These are phyloP conservation scores for Temnothorax rugatulus DNA, from an alignment of 2,888 invertebrate species.

Conservation along the genomic window DNA sequence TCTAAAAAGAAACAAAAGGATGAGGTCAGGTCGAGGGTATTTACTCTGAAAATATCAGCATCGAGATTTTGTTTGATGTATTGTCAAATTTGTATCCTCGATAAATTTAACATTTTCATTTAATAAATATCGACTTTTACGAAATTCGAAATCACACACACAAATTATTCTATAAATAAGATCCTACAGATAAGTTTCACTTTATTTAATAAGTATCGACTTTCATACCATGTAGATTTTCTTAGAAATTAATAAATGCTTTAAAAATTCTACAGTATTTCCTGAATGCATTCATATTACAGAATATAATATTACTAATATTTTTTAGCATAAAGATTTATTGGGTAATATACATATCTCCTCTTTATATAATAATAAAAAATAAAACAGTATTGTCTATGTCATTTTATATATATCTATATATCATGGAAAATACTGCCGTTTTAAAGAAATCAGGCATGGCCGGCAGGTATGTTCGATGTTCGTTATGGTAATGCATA, in stretches of 20 bases:
- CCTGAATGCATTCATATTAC: neutral
- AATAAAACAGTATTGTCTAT: neutral
- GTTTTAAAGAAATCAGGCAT: slow-evolving; percentile 19
- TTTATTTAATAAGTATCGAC: neutral
- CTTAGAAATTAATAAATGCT: neutral
- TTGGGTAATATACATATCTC: neutral
- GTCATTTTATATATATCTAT: neutral
- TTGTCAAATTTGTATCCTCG: neutral
- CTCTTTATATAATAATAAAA: neutral
- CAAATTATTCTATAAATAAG: slow-evolving; percentile 48
- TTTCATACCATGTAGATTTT: neutral
- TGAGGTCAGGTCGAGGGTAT: neutral
- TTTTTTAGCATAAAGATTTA: neutral
- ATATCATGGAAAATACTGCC: neutral
- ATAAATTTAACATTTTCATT: slow-evolving; percentile 6
- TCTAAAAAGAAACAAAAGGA: neutral
- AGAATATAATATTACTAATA: neutral
- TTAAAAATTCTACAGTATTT: neutral
- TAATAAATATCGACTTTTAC: neutral
- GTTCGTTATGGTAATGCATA: slow-evolving; percentile 69
- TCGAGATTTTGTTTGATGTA: neutral
- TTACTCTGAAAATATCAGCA: slow-evolving; percentile 30
- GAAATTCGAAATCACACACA: slow-evolving; percentile 24
- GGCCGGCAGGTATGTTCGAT: slow-evolving; percentile 44
- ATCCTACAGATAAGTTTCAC: slow-evolving; percentile 6